Conservation (phyloP, 1,140 invertebrate species). For the Medauroidea extradentata region DNA sequence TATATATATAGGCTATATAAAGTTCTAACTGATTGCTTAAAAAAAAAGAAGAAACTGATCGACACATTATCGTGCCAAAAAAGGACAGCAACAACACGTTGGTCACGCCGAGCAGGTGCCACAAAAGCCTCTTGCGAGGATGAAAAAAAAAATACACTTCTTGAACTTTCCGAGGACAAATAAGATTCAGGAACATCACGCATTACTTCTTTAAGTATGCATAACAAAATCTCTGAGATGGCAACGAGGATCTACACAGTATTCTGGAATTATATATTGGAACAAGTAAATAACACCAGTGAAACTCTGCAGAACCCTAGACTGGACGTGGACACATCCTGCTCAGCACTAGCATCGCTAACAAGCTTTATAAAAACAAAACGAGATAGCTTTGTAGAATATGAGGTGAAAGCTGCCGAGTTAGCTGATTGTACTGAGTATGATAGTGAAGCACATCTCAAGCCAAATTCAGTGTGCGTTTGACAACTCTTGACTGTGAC, state of each 20-base stretch:
- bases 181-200: conserved; percentile 10
- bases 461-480: conserved; percentile 9
- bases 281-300: conserved; percentile 19
- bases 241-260: conserved; percentile 19
- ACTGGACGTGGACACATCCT: conserved; percentile 18
- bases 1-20: too few species aligned
- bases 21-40: conserved; percentile 9
- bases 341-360: conserved; percentile 19
- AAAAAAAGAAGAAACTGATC: background rate
- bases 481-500: conserved; percentile 12
- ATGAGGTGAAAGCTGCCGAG: conserved; percentile 14
- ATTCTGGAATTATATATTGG: conserved; percentile 22
- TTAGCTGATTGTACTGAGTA: background rate
- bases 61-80: too few species aligned
- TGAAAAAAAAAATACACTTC: conserved; percentile 8
- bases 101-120: too few species aligned
- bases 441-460: conserved; percentile 1
- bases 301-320: conserved; percentile 16
- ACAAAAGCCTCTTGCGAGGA: conserved; percentile 1
- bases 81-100: too few species aligned
- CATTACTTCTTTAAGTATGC: too few species aligned
- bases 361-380: conserved; percentile 17
- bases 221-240: conserved; percentile 1
- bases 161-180: conserved; percentile 13
- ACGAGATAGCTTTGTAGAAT: conserved; percentile 17